A percentile compares a stretch with the other conserved stretches of the same genome.
Evolutionary conservation across 2,888 invertebrate species (phyloP).

Genomic region (Cryptosula pallasiana): DNA sequence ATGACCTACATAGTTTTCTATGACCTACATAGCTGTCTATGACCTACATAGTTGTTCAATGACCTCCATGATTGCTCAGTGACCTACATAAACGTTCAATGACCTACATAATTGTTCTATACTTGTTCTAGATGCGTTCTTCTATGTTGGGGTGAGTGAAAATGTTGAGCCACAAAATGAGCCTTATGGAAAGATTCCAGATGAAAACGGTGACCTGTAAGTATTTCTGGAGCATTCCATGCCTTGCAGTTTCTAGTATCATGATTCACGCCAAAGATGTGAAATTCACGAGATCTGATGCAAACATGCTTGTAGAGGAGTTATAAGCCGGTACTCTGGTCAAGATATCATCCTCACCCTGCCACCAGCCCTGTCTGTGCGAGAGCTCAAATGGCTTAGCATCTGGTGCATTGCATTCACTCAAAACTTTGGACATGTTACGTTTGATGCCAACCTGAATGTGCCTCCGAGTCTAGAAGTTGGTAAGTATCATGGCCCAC

Average conservation of each 20-base stretch:
- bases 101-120: not conserved
- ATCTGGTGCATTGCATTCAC: constrained; percentile 25
- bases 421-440: constrained; percentile 26
- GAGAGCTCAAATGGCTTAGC: constrained; percentile 19
- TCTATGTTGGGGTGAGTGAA: not conserved
- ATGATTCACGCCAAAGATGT: too few species aligned
- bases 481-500: too few species aligned
- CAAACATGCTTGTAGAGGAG: not conserved
- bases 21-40: too few species aligned
- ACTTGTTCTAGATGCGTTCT: not conserved
- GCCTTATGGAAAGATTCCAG: constrained; percentile 12
- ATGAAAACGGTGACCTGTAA: constrained; percentile 13
- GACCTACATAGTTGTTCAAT: too few species aligned
- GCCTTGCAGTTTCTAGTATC: too few species aligned
- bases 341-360: constrained; percentile 19
- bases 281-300: too few species aligned
- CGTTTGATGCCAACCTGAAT: not conserved
- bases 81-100: too few species aligned
- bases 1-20: too few species aligned
- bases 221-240: too few species aligned
- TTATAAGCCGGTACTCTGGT: constrained; percentile 8
- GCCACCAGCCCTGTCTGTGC: constrained; percentile 19
- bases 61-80: not conserved
- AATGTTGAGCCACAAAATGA: not conserved
- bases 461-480: not conserved